Base-by-base conservation (phyloP, 2,113 vertebrate species). In the Edolisoma coerulescens region DNA sequence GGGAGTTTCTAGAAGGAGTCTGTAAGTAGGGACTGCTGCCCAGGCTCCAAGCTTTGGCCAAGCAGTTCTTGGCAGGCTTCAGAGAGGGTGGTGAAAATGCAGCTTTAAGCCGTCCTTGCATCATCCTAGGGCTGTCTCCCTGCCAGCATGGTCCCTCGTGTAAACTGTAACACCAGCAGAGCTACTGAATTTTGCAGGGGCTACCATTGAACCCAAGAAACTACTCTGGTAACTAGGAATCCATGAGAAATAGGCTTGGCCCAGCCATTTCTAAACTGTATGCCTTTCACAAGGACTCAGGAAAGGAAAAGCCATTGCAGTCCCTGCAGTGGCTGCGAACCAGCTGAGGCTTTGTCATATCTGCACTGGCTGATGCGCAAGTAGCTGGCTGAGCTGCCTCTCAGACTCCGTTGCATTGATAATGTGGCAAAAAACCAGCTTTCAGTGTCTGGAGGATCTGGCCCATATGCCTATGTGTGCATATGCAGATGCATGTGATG, bases 91-190 rank as follows among this genome's bases (percentile, higher is more conserved):
- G 90, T 96, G 85, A 94, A 96, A 96, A 90, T 56, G 60, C 88
- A 95, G 93, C 68, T 93, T 90, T 90, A 90, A 91, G 75, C 88
- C 60, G 74, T 89, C 92, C 83, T 94, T 96, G 91, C 95, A 89
- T 93, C 93, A 95, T 94, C 71, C 82, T 26, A 33, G 33, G 59
- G 24, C 75, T 95, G 68, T 78, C 79, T 86, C 52, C 68, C 68
- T 92, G 95, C 71, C 95, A 96, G 41, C 6, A 3, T 14, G 28
- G 47, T 93, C 90, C 88, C 95, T 37, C 13, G 39, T 53, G 82
- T 90, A 95, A 97, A 88, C 35, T 84, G 44, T 50, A 95, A 78
- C 80, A 94, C 79, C 70, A 89, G 45, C 79, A 92, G 56, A 76
- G 85, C 88, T 95, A 84, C 96, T 90, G 88, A 87, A 78, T 93